Evolutionary conservation across 2,888 invertebrate genomes (phyloP).

Genomic region (Ceriagrion tenellum): DNA sequence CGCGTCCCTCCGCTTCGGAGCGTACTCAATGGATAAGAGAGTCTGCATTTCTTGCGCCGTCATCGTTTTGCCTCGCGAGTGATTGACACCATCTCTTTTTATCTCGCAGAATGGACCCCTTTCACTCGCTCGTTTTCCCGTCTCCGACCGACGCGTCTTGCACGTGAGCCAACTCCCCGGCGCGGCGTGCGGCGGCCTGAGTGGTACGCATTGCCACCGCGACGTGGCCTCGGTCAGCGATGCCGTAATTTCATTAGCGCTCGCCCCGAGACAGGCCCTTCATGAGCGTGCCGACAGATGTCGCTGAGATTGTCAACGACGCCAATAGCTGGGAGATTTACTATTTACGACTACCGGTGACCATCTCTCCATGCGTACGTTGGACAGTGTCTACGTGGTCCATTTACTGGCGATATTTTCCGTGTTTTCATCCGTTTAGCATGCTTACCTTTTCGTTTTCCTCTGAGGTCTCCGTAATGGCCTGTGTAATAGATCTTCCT

Average conservation of each 20-base stretch:
- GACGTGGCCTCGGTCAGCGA: constrained; percentile 4
- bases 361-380: neutral
- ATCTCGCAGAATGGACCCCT: neutral
- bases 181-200: neutral
- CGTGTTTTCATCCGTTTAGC: neutral
- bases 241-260: constrained; percentile 22
- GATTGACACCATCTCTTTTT: neutral
- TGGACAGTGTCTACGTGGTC: neutral
- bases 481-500: no score
- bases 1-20: neutral
- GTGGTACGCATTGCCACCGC: constrained; percentile 4
- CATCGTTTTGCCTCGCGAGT: neutral
- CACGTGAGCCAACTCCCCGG: neutral
- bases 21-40: neutral
- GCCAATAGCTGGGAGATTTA: no score
- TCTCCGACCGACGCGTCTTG: neutral
- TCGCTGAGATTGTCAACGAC: neutral
- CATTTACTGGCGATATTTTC: neutral
- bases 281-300: neutral
- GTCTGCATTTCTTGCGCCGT: neutral
- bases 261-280: neutral
- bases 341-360: neutral
- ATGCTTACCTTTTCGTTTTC: no score
- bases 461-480: no score
- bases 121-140: neutral